Percentiles rank a stretch among this genome's conserved stretches.
Evolutionary conservation across 1,140 invertebrate species (phyloP).

Genomic region (Drosophila ohnishii): DNA sequence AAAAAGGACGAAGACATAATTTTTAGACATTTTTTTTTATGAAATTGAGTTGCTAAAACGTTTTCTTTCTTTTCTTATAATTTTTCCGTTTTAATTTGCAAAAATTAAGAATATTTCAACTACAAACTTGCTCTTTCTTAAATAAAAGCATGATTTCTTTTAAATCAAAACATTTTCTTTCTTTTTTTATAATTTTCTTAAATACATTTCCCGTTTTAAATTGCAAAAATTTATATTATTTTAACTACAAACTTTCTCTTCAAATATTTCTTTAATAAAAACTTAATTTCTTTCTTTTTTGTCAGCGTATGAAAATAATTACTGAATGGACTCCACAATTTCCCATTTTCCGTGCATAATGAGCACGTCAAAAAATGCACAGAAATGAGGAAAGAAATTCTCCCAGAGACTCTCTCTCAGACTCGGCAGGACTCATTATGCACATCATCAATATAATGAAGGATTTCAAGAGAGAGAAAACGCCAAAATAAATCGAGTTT

Average conservation of each 20-base stretch:
- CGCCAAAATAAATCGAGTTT: slow-evolving; percentile 38
- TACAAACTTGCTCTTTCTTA: too few species aligned
- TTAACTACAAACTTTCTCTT: too few species aligned
- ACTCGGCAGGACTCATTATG: slow-evolving; percentile 31
- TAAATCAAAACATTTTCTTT: too few species aligned
- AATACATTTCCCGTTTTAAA: background rate
- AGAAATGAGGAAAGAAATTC: background rate
- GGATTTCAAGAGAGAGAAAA: background rate
- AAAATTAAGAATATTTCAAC: background rate
- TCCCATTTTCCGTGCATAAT: slow-evolving; percentile 36
- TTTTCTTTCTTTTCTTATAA: too few species aligned
- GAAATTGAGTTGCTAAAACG: too few species aligned
- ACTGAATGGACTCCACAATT: slow-evolving; percentile 7
- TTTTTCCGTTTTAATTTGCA: background rate
- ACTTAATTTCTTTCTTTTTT: background rate
- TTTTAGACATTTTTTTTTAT: background rate
- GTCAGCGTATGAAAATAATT: slow-evolving; percentile 30
- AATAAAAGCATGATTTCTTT: background rate
- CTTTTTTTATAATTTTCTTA: background rate
- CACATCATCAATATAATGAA: slow-evolving; percentile 49
- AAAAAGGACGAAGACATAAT: background rate
- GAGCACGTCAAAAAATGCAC: slow-evolving; percentile 13
- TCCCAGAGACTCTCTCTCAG: background rate
- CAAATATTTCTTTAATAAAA: background rate
- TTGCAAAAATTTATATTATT: background rate